These are phyloP conservation scores for Ornithoptera priamus DNA, from an alignment of 2,888 invertebrate species.

Conservation along the genomic window DNA sequence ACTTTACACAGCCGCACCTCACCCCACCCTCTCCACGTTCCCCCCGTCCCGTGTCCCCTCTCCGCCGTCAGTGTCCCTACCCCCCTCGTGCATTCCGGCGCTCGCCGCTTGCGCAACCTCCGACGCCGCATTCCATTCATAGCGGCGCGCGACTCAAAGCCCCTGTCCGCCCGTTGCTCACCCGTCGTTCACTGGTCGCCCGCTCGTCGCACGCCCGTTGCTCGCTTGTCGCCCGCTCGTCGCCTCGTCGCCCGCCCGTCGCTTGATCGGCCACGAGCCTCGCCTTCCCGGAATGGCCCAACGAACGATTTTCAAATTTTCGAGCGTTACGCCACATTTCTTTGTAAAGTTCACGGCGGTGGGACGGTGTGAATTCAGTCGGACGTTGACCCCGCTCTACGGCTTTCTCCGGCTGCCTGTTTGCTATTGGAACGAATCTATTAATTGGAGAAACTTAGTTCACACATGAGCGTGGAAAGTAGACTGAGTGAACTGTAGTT, in stretches of 20 bases:
- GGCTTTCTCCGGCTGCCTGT: slow-evolving; percentile 76
- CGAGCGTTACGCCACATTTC: slow-evolving; percentile 76
- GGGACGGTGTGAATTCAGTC: slow-evolving; percentile 70
- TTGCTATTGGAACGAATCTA: slow-evolving; percentile 80
- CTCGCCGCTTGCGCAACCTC: slow-evolving; percentile 72
- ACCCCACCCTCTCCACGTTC: slow-evolving; percentile 26
- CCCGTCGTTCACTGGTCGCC: slow-evolving; percentile 26
- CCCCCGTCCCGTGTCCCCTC: slow-evolving; percentile 39
- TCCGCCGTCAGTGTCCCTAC: slow-evolving; percentile 38
- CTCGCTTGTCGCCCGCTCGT: slow-evolving; percentile 27
- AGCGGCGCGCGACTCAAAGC: slow-evolving; percentile 51
- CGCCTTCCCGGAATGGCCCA: slow-evolving; percentile 62
- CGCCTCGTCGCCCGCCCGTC: slow-evolving; percentile 26
- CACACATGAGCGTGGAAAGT: slow-evolving; percentile 79
- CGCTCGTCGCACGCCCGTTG: slow-evolving; percentile 25
- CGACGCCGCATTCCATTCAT: slow-evolving; percentile 78
- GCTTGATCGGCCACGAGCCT: slow-evolving; percentile 38
- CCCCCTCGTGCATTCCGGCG: slow-evolving; percentile 47
- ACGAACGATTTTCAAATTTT: slow-evolving; percentile 71
- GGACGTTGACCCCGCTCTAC: slow-evolving; percentile 70
- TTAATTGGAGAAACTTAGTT: slow-evolving; percentile 80
- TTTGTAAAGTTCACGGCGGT: slow-evolving; percentile 73
- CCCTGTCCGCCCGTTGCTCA: slow-evolving; percentile 30
- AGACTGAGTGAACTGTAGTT: slow-evolving; percentile 52
- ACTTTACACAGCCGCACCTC: slow-evolving; percentile 11